Conservation (phyloP, 2,113 vertebrate genomes). For the Ramphastos sulfuratus region DNA sequence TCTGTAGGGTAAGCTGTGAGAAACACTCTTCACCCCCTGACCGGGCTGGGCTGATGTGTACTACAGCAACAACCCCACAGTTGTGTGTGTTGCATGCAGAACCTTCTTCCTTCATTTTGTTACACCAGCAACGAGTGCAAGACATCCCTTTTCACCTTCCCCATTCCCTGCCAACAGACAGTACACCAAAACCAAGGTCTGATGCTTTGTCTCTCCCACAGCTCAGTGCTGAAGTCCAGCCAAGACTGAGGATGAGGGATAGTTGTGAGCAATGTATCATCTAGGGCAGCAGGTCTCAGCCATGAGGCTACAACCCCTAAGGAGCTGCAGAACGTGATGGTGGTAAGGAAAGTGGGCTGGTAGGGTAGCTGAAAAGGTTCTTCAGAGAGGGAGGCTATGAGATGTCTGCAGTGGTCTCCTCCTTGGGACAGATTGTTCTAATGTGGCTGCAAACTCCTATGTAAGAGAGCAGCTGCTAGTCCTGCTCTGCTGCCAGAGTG, state of each 20-base stretch:
- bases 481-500: accelerated
- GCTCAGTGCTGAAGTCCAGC: background rate
- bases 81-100: background rate
- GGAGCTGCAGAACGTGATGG: background rate
- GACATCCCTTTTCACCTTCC: background rate
- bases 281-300: background rate
- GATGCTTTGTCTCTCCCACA: background rate
- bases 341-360: background rate
- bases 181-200: background rate
- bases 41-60: background rate
- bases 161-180: background rate
- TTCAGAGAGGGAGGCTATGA: background rate
- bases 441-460: accelerated
- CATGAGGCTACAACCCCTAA: accelerated
- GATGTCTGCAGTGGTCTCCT: background rate
- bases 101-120: background rate
- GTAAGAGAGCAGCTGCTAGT: background rate
- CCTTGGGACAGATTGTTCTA: background rate
- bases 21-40: background rate
- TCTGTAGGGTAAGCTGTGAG: background rate
- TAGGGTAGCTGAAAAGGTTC: background rate
- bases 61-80: background rate
- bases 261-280: accelerated
- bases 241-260: background rate
- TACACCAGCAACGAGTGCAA: background rate